phyloP scores from a whole-genome alignment of 2,113 vertebrate species.

The Nestor notabilis region DNA sequence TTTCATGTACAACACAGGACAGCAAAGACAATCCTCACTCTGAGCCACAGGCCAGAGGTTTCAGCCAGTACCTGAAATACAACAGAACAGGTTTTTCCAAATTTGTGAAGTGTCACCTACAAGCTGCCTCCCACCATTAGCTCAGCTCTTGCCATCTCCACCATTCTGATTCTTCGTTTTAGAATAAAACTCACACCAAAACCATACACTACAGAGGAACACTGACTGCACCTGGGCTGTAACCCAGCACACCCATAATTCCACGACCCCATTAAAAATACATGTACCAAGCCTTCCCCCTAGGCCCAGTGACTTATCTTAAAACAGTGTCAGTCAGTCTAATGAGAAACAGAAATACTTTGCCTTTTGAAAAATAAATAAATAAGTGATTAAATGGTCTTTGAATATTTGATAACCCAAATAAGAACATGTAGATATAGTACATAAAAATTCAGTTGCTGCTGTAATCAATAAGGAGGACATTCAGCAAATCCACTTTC shows the following conservation, averaged over 20 bases:
- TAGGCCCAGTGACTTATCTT: neutral
- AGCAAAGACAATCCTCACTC: neutral
- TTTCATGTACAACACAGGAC: neutral
- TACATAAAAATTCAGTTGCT: slow-evolving; percentile 68
- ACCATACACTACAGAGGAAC: neutral
- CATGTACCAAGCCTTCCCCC: neutral
- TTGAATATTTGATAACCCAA: slow-evolving; percentile 65
- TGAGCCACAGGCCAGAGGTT: neutral
- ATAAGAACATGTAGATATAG: slow-evolving; percentile 54
- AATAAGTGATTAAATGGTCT: slow-evolving; percentile 53
- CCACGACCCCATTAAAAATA: slow-evolving; percentile 1
- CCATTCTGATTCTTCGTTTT: slow-evolving; percentile 16
- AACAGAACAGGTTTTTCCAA: neutral
- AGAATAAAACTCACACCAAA: slow-evolving; percentile 49
- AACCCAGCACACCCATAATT: neutral
- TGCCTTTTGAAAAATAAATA: slow-evolving; percentile 39
- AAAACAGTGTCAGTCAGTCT: slow-evolving; percentile 29
- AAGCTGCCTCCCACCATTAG: neutral
- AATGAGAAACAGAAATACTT: slow-evolving; percentile 41
- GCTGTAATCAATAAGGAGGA: slow-evolving; percentile 66
- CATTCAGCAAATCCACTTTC: slow-evolving; percentile 44
- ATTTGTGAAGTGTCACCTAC: neutral
- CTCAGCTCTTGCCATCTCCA: neutral
- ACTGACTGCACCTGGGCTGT: neutral
- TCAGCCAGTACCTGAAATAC: neutral